Evolutionary conservation across 2,113 vertebrate genomes (phyloP).

Genomic region (Piaya cayana): DNA sequence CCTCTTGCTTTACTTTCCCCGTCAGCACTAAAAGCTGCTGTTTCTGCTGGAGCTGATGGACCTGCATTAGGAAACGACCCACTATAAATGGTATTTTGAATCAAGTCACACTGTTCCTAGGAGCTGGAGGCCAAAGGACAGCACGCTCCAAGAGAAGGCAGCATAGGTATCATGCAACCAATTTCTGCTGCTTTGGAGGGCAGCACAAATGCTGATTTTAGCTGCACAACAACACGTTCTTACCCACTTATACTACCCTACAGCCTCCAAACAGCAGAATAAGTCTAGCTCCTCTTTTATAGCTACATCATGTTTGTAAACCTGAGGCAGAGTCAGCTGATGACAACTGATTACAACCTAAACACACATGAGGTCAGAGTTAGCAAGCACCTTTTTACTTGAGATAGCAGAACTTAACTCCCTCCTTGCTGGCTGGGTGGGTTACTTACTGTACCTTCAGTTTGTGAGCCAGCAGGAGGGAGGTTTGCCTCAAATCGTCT

Average conservation of each 20-base stretch:
- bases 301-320: not conserved
- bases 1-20: constrained; percentile 45
- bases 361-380: not conserved
- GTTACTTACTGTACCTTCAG: constrained; percentile 52
- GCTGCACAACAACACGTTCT: fast-evolving
- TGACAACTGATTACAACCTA: not conserved
- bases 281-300: not conserved
- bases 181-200: not conserved
- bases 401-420: not conserved
- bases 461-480: constrained; percentile 17
- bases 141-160: not conserved
- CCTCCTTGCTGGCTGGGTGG: not conserved
- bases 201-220: fast-evolving
- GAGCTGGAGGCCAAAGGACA: not conserved
- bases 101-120: not conserved
- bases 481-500: not conserved
- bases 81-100: not conserved
- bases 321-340: not conserved
- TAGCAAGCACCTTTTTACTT: not conserved
- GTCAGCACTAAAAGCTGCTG: constrained; percentile 26
- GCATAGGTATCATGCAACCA: not conserved
- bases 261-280: fast-evolving
- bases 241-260: fast-evolving
- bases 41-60: constrained; percentile 20
- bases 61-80: not conserved